phyloP scores from a whole-genome alignment of 2,888 invertebrate genomes.

The Mechanitis mazaeus region DNA sequence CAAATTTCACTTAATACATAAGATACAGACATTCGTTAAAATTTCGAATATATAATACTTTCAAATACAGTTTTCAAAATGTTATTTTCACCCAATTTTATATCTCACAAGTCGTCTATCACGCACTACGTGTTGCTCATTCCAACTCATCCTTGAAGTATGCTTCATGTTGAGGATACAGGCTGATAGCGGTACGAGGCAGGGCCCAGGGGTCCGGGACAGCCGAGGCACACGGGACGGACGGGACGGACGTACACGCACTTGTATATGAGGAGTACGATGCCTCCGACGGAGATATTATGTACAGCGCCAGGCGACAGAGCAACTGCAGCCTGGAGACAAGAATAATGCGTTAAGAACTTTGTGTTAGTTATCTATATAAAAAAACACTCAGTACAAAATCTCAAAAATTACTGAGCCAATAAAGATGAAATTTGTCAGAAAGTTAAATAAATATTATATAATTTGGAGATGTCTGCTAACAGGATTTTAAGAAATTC shows the following conservation, averaged over 20 bases:
- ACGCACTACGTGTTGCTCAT: conserved; percentile 26
- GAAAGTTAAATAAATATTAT: no score
- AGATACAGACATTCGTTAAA: no score
- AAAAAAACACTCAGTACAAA: no score
- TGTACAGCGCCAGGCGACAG: conserved; percentile 51
- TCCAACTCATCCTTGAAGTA: conserved; percentile 47
- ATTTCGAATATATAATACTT: no score
- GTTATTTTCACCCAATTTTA: not conserved
- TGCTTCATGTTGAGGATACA: conserved; percentile 26
- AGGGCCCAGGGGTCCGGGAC: conserved; percentile 35
- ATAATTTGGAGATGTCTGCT: no score
- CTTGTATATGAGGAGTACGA: conserved; percentile 40
- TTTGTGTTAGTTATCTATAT: no score
- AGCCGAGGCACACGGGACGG: conserved; percentile 30
- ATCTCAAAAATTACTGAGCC: no score
- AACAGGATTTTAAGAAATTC: no score
- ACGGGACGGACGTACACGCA: conserved; percentile 33
- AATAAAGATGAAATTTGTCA: no score
- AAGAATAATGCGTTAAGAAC: no score
- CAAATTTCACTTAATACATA: no score
- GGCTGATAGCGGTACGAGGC: conserved; percentile 8
- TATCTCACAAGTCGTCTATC: not conserved
- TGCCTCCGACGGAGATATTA: conserved; percentile 37
- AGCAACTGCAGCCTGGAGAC: conserved; percentile 51
- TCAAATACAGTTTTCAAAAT: conserved; percentile 6